Conservation (phyloP, 2,113 vertebrate species). For the Austrofundulus limnaeus region DNA sequence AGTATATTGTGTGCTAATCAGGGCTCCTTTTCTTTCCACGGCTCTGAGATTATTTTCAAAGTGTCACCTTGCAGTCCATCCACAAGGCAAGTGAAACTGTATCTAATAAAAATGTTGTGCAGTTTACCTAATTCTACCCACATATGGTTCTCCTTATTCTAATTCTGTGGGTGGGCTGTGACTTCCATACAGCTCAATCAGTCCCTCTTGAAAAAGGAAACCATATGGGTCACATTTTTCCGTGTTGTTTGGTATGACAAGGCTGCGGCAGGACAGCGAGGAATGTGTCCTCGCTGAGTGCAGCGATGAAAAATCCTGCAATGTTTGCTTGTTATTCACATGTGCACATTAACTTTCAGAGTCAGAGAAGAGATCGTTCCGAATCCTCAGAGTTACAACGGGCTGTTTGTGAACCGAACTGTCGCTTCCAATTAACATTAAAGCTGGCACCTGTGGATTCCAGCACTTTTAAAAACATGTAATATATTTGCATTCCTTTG, state of each 20-base stretch:
- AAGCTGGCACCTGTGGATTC: conserved; percentile 56
- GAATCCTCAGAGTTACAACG: conserved; percentile 31
- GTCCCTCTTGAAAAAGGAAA: conserved; percentile 63
- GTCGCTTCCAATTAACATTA: conserved; percentile 55
- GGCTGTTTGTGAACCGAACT: conserved; percentile 44
- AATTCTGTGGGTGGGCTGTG: conserved; percentile 77
- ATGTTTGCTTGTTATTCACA: conserved; percentile 65
- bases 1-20: conserved; percentile 56
- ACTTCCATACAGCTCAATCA: conserved; percentile 79
- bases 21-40: conserved; percentile 50
- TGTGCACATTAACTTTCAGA: conserved; percentile 17
- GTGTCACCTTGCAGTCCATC: conserved; percentile 80
- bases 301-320: conserved; percentile 18
- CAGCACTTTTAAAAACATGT: conserved; percentile 15
- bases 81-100: conserved; percentile 78
- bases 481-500: background rate
- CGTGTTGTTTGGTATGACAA: conserved; percentile 78
- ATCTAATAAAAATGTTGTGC: conserved; percentile 84
- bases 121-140: conserved; percentile 82
- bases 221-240: conserved; percentile 80
- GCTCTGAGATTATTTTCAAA: conserved; percentile 76
- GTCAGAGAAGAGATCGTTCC: conserved; percentile 21
- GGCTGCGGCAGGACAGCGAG: conserved; percentile 59
- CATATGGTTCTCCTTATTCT: conserved; percentile 79
- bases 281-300: conserved; percentile 67